Evolutionary conservation across 2,113 vertebrate genomes (phyloP).

Genomic region (Melanostigma gelatinosum): DNA sequence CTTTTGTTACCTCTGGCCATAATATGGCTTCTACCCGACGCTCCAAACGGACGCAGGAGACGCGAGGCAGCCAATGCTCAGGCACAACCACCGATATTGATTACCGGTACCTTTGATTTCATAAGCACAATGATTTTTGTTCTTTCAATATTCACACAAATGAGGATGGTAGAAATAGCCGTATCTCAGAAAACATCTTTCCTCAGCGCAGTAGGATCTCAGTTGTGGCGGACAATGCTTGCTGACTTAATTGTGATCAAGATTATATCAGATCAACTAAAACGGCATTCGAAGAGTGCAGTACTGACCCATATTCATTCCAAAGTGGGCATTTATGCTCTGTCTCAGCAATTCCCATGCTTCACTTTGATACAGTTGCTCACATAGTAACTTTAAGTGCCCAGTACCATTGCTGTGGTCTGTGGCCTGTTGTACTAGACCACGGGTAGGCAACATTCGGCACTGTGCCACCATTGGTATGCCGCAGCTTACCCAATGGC

Average conservation of each 20-base stretch:
- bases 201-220: neutral
- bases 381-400: neutral
- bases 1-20: conserved; percentile 3
- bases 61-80: neutral
- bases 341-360: neutral
- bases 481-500: too few relatives aligned
- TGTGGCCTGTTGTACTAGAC: neutral
- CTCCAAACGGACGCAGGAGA: neutral
- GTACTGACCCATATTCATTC: neutral
- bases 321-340: neutral
- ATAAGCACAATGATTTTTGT: neutral
- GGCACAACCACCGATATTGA: neutral
- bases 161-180: neutral
- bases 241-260: neutral
- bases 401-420: neutral
- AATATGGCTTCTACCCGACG: neutral
- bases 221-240: neutral
- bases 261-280: neutral
- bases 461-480: too few relatives aligned
- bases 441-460: too few relatives aligned
- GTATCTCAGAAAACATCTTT: neutral
- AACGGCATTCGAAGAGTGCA: too few relatives aligned
- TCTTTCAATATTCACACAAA: neutral
- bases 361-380: conserved; percentile 14
- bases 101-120: neutral